Evolutionary conservation across 1,140 invertebrate genomes (phyloP).

Genomic region (Adelges cooleyi): DNA sequence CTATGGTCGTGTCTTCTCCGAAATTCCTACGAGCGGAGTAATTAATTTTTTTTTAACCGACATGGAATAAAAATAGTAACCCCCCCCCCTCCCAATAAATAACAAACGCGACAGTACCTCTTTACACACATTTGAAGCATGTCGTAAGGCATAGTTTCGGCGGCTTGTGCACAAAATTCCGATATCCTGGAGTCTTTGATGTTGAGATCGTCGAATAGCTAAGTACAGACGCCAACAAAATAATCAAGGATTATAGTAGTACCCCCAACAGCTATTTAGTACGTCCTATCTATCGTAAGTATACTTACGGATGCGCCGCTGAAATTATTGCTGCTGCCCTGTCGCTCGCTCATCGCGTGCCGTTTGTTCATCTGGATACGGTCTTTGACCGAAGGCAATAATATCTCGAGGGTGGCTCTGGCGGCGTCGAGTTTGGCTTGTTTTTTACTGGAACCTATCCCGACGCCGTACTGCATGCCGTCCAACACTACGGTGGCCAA

Average conservation of each 20-base stretch:
- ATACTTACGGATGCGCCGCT: constrained; percentile 15
- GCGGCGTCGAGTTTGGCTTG: constrained; percentile 89
- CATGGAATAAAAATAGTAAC: too few species aligned
- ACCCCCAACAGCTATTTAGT: too few species aligned
- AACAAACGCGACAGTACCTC: constrained; percentile 44
- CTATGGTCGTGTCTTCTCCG: constrained; percentile 44
- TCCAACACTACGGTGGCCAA: constrained; percentile 85
- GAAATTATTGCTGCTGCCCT: constrained; percentile 17
- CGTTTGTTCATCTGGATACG: not conserved
- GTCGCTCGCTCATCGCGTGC: constrained; percentile 13
- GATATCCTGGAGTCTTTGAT: constrained; percentile 86
- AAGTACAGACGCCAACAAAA: constrained; percentile 30
- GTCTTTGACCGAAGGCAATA: constrained; percentile 85
- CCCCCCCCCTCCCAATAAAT: too few species aligned
- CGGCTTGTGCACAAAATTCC: constrained; percentile 86
- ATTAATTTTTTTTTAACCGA: too few species aligned
- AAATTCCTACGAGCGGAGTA: constrained; percentile 2
- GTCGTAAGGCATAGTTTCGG: constrained; percentile 86
- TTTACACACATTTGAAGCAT: constrained; percentile 84
- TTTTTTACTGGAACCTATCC: constrained; percentile 88
- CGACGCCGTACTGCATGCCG: constrained; percentile 81
- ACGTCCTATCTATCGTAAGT: too few species aligned
- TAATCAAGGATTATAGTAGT: not conserved
- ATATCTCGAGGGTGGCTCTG: constrained; percentile 73
- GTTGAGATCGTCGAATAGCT: constrained; percentile 89